These are phyloP conservation scores for Elgaria multicarinata DNA, from an alignment of 2,113 vertebrate species.

Conservation along the genomic window DNA sequence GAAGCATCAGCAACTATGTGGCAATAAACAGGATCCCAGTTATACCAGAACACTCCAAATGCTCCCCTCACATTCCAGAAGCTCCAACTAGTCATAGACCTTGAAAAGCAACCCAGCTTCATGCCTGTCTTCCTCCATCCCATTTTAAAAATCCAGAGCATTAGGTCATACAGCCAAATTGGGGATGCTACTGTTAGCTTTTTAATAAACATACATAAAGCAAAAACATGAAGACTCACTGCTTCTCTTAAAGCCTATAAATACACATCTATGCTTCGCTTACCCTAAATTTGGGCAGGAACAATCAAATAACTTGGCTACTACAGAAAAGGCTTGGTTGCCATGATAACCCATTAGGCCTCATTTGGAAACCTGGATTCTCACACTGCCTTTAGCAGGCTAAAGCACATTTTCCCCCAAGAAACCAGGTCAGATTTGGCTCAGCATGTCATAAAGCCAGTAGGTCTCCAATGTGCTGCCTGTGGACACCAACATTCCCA, in stretches of 20 bases:
- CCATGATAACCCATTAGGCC: neutral
- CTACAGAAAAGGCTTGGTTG: neutral
- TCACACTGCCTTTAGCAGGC: neutral
- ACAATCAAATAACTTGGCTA: neutral
- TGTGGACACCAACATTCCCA: no score
- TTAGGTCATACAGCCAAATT: neutral
- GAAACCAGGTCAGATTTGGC: neutral
- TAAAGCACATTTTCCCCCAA: neutral
- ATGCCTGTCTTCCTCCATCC: neutral
- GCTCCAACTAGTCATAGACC: neutral
- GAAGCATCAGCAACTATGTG: neutral
- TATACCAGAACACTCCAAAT: neutral
- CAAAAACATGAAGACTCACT: neutral
- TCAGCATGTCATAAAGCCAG: neutral
- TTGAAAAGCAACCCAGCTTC: no score
- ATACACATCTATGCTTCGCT: neutral
- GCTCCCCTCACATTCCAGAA: neutral
- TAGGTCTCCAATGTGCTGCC: neutral
- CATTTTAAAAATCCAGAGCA: neutral
- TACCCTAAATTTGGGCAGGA: slow-evolving; percentile 3
- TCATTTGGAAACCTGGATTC: neutral
- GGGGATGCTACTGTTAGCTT: neutral
- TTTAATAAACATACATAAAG: neutral
- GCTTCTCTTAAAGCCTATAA: neutral
- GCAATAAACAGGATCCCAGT: neutral